Evolutionary conservation across 2,797 vertebrate genomes (phyloP), one percentile per base, ranked within the genome.

Genomic region (Lepus oiostolus): DNA sequence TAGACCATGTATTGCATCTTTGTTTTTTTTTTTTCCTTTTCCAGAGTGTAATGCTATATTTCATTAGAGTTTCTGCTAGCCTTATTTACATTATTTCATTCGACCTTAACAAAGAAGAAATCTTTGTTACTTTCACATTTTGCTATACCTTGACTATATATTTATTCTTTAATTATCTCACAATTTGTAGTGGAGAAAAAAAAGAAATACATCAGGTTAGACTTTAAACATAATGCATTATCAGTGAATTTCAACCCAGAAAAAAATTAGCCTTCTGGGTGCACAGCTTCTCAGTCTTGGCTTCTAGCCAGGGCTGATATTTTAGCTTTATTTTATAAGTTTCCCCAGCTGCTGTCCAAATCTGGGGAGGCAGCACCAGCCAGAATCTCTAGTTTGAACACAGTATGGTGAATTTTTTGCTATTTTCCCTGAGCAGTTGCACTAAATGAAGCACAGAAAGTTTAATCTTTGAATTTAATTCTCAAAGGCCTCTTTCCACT

Each of bases 201-300:
- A 89, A 90, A 94, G 38, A 70, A 67, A 84, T 30, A 71, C 67
- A 77, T 75, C 42, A 76, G 93, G 71, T 74, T 90, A 77, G 38
- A 85, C 21, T 95, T 85, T 76, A 96, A 95, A 93, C 58, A 84
- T 70, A 93, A 95, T 72, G 54, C 62, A 94, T 52, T 91, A 90
- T 91, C 91, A 82, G 89, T 63, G 42, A 62, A 92, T 95, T 92
- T 83, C 85, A 96, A 54, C 47, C 72, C 83, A 85, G 63, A 95
- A 74, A 90, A 42, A 42, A 16, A 47, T 93, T 63, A 50, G 80
- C 22, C 4, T 96, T 95, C 74, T 85, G 71, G 5, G 4, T 94
- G 52, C 24, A 70, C 76, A 88, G 84, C n/a, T 85, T 79, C 77
- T 93, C 42, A 47, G 3, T 22, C n/a, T 62, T 95, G 88, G 87